Conservation (phyloP, 2,113 vertebrate species). For the Parus major region DNA sequence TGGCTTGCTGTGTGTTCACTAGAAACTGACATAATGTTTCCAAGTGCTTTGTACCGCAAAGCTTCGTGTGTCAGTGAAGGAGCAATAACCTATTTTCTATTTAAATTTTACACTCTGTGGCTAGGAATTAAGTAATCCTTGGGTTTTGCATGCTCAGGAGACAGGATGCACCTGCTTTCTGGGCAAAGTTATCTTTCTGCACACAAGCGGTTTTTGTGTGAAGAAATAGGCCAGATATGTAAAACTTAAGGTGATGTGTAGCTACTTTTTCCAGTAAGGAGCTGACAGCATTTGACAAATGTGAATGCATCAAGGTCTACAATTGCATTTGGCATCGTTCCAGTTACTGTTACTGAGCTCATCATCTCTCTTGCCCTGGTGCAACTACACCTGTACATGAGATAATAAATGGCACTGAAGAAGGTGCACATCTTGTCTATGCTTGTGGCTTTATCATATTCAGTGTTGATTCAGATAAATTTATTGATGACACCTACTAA, state of each 20-base stretch:
- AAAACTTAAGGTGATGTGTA: neutral
- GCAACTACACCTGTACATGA: neutral
- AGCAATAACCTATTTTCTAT: neutral
- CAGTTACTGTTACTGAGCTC: neutral
- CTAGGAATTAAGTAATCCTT: neutral
- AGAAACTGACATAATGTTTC: neutral
- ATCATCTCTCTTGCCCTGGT: neutral
- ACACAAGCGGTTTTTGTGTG: neutral
- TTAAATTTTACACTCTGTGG: neutral
- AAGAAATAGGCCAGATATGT: neutral
- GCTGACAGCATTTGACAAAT: neutral
- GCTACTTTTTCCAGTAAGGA: neutral
- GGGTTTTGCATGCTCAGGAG: conserved; percentile 2
- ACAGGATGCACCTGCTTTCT: conserved; percentile 35
- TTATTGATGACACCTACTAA: neutral
- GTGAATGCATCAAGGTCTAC: neutral
- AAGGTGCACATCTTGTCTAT: accelerated
- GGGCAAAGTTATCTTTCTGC: neutral
- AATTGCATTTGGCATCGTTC: neutral
- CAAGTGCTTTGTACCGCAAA: neutral
- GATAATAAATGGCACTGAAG: neutral
- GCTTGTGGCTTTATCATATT: neutral
- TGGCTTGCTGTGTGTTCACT: neutral
- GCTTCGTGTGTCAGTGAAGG: neutral
- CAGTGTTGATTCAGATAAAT: neutral